Conservation (phyloP, 2,797 vertebrate species). For the Eulemur coronatus region DNA sequence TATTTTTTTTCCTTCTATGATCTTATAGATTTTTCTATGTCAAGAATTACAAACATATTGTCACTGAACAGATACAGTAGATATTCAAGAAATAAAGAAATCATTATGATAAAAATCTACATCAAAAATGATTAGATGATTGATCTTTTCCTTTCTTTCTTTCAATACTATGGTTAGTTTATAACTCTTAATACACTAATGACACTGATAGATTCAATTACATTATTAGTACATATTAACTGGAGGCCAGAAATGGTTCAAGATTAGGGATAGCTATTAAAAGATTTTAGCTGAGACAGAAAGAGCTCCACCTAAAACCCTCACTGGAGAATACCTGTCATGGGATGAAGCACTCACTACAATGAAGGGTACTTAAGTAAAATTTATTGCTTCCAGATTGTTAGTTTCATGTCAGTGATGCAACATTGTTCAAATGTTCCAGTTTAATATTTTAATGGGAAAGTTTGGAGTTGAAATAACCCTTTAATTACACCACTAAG, state of each 20-base stretch:
- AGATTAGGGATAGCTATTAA: constrained; percentile 15
- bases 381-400: constrained; percentile 67
- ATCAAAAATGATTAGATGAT: not conserved
- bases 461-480: constrained; percentile 60
- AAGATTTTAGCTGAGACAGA: constrained; percentile 49
- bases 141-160: not conserved
- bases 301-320: constrained; percentile 30
- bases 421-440: constrained; percentile 54
- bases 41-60: not conserved
- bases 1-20: not conserved
- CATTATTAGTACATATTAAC: not conserved
- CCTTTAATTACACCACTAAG: constrained; percentile 57
- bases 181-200: not conserved
- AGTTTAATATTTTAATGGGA: constrained; percentile 63
- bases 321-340: constrained; percentile 34
- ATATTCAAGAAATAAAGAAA: not conserved
- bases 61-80: not conserved
- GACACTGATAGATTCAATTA: not conserved
- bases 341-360: not conserved
- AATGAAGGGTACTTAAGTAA: not conserved
- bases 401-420: constrained; percentile 64
- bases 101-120: not conserved
- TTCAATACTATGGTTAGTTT: not conserved
- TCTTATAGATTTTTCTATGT: not conserved
- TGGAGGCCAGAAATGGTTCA: not conserved